These are phyloP conservation scores for Paramormyrops kingsleyae DNA, from an alignment of 2,113 vertebrate species.

Conservation along the genomic window DNA sequence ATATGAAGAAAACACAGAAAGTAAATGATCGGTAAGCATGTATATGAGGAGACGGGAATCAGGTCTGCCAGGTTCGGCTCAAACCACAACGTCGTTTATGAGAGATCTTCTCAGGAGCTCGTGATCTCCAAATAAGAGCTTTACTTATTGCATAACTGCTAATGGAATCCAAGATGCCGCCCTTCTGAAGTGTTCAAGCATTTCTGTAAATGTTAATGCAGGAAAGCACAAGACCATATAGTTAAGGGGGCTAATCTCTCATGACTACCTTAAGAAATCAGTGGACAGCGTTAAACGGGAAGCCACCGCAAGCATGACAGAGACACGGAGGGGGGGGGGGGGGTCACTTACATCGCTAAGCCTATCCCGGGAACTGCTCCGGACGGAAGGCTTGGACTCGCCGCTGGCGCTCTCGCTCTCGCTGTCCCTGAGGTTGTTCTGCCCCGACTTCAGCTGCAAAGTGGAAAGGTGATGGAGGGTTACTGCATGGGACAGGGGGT, in stretches of 20 bases:
- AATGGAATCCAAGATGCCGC: background rate
- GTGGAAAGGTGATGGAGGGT: conserved; percentile 33
- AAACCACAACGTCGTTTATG: background rate
- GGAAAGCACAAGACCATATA: background rate
- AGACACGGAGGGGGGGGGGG: background rate
- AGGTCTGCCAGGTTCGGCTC: background rate
- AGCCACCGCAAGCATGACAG: background rate
- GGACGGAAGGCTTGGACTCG: conserved; percentile 76
- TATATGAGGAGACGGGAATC: background rate
- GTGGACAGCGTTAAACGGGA: background rate
- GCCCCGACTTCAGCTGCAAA: conserved; percentile 78
- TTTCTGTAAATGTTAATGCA: background rate
- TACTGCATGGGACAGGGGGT: background rate
- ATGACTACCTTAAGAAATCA: background rate
- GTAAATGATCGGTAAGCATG: background rate
- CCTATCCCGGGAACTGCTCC: conserved; percentile 82
- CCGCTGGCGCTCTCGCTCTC: conserved; percentile 81
- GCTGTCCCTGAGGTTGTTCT: conserved; percentile 84
- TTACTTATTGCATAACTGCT: background rate
- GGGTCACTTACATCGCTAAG: conserved; percentile 84
- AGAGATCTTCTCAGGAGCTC: background rate
- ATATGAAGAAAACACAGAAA: background rate
- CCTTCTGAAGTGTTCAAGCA: background rate
- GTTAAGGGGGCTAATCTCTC: background rate
- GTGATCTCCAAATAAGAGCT: background rate